These are phyloP conservation scores for Xenopus laevis DNA, from an alignment of 2,113 vertebrate species.

Conservation along the genomic window DNA sequence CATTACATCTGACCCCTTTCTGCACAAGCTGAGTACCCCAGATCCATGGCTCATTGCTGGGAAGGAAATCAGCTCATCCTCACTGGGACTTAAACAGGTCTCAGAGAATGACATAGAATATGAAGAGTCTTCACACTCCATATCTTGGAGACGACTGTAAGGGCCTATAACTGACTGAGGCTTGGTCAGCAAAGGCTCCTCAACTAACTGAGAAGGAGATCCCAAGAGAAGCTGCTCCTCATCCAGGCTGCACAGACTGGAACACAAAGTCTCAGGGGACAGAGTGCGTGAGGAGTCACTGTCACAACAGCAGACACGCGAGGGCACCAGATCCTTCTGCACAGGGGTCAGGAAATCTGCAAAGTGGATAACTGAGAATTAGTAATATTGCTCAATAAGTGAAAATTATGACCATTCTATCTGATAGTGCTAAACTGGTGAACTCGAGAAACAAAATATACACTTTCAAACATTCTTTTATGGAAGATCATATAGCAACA, in stretches of 20 bases:
- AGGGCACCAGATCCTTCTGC: slow-evolving; percentile 74
- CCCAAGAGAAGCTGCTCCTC: slow-evolving; percentile 77
- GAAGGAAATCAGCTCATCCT: slow-evolving; percentile 79
- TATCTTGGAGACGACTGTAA: slow-evolving; percentile 75
- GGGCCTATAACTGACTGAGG: slow-evolving; percentile 76
- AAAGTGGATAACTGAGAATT: slow-evolving; percentile 57
- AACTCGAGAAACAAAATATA: too few species aligned
- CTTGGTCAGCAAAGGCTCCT: slow-evolving; percentile 75
- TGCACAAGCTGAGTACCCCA: slow-evolving; percentile 32
- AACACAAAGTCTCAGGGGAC: slow-evolving; percentile 90
- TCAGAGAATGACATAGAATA: slow-evolving; percentile 82
- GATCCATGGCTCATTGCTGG: slow-evolving; percentile 23
- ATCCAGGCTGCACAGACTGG: slow-evolving; percentile 93
- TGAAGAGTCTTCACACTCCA: slow-evolving; percentile 78
- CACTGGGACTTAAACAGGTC: slow-evolving; percentile 79
- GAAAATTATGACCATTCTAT: too few species aligned
- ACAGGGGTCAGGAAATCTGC: slow-evolving; percentile 81
- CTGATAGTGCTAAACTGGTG: too few species aligned
- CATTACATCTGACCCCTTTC: slow-evolving; percentile 85
- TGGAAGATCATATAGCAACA: too few species aligned
- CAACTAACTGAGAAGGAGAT: slow-evolving; percentile 77
- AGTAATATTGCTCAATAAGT: too few species aligned
- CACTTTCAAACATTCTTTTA: too few species aligned
- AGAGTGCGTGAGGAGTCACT: slow-evolving; percentile 85
- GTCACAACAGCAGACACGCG: slow-evolving; percentile 71